These are phyloP conservation scores for Nineta flava DNA, from an alignment of 2,888 invertebrate genomes.

Conservation along the genomic window DNA sequence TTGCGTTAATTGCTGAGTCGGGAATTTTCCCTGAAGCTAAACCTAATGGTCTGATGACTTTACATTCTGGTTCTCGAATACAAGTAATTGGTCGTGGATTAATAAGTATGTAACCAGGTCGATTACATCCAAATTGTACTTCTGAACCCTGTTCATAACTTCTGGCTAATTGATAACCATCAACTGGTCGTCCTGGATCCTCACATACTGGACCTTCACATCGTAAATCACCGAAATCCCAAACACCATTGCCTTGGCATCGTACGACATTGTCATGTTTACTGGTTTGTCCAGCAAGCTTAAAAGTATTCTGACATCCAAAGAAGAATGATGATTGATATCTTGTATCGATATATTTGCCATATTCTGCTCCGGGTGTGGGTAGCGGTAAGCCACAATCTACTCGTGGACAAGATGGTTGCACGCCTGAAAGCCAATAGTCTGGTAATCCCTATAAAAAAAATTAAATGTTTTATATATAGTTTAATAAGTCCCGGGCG, in stretches of 20 bases:
- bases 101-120: constrained; percentile 85
- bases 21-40: constrained; percentile 84
- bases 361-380: constrained; percentile 88
- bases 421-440: constrained; percentile 77
- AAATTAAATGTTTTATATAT: not conserved
- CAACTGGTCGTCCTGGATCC: constrained; percentile 87
- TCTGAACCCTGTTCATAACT: constrained; percentile 83
- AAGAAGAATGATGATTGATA: constrained; percentile 91
- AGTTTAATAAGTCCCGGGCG: not conserved
- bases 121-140: constrained; percentile 75
- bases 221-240: constrained; percentile 93
- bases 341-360: constrained; percentile 71
- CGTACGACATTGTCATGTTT: constrained; percentile 83
- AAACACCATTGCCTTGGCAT: constrained; percentile 82
- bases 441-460: constrained; percentile 56
- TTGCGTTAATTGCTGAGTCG: constrained; percentile 88
- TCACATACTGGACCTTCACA: constrained; percentile 96
- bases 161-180: constrained; percentile 71
- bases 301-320: constrained; percentile 91
- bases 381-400: constrained; percentile 86
- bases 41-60: constrained; percentile 80
- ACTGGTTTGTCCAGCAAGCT: constrained; percentile 80
- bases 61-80: constrained; percentile 84
- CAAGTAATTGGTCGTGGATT: constrained; percentile 83
- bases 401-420: constrained; percentile 73